Evolutionary conservation across 2,888 invertebrate species (phyloP).

Genomic region (Caenorhabditis angaria): DNA sequence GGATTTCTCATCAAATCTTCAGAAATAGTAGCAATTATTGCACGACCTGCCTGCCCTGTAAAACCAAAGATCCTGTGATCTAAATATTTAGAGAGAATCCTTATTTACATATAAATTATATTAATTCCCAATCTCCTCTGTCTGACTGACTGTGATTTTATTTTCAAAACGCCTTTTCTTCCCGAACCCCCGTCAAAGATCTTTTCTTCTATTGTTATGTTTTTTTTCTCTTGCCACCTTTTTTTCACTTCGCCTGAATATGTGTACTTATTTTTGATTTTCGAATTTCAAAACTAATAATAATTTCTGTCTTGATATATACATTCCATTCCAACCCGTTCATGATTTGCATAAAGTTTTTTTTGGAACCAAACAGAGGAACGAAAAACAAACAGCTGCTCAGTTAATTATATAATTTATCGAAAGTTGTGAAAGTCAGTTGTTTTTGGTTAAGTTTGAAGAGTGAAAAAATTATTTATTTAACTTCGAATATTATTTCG

Average conservation of each 20-base stretch:
- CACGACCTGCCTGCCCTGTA: neutral
- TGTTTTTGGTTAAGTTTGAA: neutral
- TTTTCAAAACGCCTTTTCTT: neutral
- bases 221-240: neutral
- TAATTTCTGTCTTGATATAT: slow-evolving; percentile 10
- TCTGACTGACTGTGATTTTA: neutral
- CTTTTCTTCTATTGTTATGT: slow-evolving; percentile 3
- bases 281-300: slow-evolving; percentile 10
- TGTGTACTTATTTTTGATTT: slow-evolving; percentile 6
- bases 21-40: slow-evolving; percentile 1
- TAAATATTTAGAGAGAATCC: neutral
- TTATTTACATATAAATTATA: neutral
- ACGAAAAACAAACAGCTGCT: neutral
- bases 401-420: neutral
- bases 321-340: slow-evolving; percentile 10
- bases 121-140: neutral
- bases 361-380: neutral
- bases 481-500: too few species aligned
- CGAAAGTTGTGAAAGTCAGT: neutral
- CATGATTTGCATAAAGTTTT: neutral
- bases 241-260: slow-evolving; percentile 4
- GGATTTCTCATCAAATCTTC: slow-evolving; percentile 15
- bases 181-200: slow-evolving; percentile 5
- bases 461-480: too few species aligned
- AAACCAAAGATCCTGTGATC: slow-evolving; percentile 22